phyloP scores from a whole-genome alignment of 2,113 vertebrate species.

The Steatornis caripensis region DNA sequence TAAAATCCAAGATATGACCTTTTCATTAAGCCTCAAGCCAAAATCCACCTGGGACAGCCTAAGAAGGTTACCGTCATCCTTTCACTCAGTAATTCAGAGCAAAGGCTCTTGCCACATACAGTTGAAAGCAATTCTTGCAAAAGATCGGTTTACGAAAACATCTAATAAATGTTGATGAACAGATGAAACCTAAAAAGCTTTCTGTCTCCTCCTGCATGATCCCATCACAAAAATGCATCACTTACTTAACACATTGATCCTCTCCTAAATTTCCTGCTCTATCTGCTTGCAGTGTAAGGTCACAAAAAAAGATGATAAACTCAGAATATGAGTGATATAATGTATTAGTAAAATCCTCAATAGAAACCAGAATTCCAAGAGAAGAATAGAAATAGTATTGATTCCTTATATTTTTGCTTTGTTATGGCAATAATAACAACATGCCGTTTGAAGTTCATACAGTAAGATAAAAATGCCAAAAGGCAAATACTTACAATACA shows the following conservation, averaged over 20 bases:
- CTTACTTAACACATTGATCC: not conserved
- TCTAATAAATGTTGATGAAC: not conserved
- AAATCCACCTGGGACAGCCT: slow-evolving; percentile 7
- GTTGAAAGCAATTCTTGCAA: not conserved
- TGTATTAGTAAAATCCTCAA: not conserved
- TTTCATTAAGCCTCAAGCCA: not conserved
- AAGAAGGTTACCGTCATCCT: not conserved
- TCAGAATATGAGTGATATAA: not conserved
- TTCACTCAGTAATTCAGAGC: not conserved
- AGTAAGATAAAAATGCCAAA: slow-evolving; percentile 15
- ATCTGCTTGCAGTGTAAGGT: not conserved
- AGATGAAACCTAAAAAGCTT: not conserved
- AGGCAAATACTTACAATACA: slow-evolving; percentile 87
- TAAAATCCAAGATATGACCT: slow-evolving; percentile 20
- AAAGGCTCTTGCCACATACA: not conserved
- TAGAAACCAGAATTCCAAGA: not conserved
- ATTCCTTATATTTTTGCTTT: slow-evolving; percentile 18
- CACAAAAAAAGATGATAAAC: not conserved
- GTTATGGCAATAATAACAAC: slow-evolving; percentile 34
- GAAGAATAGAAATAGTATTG: not conserved
- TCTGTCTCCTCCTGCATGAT: not conserved
- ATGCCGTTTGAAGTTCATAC: slow-evolving; percentile 21
- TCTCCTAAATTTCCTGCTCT: not conserved
- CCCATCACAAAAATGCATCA: not conserved
- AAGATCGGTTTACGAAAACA: not conserved